A percentile compares a stretch with the other conserved stretches of the same genome.
Evolutionary conservation across 2,113 vertebrate species (phyloP).

Genomic region (Petroica traversi): DNA sequence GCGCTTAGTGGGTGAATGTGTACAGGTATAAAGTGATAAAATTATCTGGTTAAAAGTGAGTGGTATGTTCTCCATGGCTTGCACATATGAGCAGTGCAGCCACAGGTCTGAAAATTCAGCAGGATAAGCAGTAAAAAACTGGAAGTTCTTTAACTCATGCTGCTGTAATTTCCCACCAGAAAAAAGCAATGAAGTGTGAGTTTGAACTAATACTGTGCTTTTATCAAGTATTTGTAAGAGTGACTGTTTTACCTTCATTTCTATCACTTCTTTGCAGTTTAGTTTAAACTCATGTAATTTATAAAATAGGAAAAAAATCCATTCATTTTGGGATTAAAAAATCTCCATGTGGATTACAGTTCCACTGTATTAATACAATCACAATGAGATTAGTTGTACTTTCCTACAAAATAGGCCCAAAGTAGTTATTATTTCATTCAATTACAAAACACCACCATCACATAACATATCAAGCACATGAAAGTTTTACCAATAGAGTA

Average conservation of each 20-base stretch:
- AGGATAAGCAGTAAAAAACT: neutral
- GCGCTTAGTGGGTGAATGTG: neutral
- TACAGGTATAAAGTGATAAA: neutral
- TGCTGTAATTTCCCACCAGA: neutral
- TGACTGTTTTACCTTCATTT: neutral
- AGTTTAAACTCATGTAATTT: neutral
- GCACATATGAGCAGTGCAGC: neutral
- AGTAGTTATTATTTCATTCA: neutral
- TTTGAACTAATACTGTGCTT: neutral
- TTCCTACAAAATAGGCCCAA: neutral
- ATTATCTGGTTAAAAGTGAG: neutral
- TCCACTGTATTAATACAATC: neutral
- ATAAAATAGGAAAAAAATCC: neutral
- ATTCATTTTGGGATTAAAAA: neutral
- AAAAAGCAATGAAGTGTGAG: neutral
- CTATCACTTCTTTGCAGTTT: neutral
- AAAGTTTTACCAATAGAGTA: neutral
- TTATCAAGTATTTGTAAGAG: neutral
- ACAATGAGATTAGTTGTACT: neutral
- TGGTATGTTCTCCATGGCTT: neutral
- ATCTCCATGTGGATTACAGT: neutral
- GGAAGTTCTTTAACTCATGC: neutral
- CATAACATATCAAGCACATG: neutral
- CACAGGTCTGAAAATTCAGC: neutral
- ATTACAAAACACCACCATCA: neutral